Evolutionary conservation across 1,140 invertebrate genomes (phyloP), one percentile per base, ranked within the genome.

Genomic region (Andricus grossulariae): DNA sequence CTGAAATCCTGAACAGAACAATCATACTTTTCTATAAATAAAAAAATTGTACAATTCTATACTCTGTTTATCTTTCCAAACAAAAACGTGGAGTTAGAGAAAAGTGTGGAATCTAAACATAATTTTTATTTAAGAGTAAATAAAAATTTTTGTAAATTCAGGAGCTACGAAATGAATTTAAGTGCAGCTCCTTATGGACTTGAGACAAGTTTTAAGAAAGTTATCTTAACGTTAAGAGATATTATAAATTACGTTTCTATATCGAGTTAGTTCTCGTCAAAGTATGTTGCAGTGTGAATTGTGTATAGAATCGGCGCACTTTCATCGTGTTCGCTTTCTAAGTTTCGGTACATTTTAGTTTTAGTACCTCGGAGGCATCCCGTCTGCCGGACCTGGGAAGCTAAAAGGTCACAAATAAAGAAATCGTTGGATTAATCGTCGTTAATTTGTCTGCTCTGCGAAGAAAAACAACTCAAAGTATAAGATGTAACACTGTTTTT

Each of bases 381-480:
- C 85, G 86, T 92, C 91, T 90, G 91, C 89, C 91, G 90, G 91
- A 89, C 91, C 91, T 92, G 91, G 91, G 90, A 91, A 91, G 91
- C 91, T 92, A 92, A 92, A 92, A 92, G 87, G 87, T 91, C 86
- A 91, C 84, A 91, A 91, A 88, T 88, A 80, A 90, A 90, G 32
- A 90, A 89, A 88, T 91, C 91, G 89, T 90, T 87, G 77, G 82
- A 90, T 90, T 91, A 91, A 90, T 90, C 79, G 60, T 66, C 60
- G 25, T 66, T 39, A 39, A 19, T 21, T 55, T 32, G 60, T 66
- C 13, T 66, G 13, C 25, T 66, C 60, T 45, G 60, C 32, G 15
- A 73, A 51, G 50, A 73, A 77, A 77, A 71, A 66, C 73, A 77
- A 73, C 39, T 80, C 78, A 89, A 88, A 90, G 90, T 90, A 90